These are phyloP conservation scores for human (Homo sapiens) DNA, from an alignment of 2,113 vertebrate species.

Conservation along the genomic window DNA sequence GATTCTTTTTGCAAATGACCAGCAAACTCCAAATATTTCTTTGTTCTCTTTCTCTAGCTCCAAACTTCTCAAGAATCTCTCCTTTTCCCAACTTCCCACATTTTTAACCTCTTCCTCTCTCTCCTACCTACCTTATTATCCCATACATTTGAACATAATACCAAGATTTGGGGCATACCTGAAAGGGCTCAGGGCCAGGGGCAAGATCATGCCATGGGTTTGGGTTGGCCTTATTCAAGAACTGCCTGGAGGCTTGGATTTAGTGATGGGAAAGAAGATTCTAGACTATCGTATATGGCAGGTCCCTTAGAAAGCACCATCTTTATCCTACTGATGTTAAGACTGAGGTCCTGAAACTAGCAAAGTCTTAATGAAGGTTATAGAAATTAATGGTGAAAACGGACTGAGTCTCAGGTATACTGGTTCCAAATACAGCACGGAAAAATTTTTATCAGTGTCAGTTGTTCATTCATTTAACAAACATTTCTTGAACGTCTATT, in stretches of 20 bases:
- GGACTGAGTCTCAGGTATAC: not conserved
- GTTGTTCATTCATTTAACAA: constrained; percentile 11
- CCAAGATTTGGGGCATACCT: not conserved
- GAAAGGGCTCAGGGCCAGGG: not conserved
- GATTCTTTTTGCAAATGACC: not conserved
- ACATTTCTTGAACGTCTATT: not conserved
- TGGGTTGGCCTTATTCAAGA: not conserved
- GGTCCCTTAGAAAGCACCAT: not conserved
- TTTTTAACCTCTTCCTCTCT: not conserved
- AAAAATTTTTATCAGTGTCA: not conserved
- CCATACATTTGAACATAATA: not conserved
- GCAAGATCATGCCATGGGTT: not conserved
- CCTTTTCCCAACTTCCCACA: not conserved
- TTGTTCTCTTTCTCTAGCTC: not conserved
- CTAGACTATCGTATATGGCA: not conserved
- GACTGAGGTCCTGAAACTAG: not conserved
- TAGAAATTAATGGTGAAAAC: not conserved
- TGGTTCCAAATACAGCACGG: not conserved
- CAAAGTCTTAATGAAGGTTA: not conserved
- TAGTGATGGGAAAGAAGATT: not conserved
- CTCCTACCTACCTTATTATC: not conserved
- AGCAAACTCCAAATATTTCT: not conserved
- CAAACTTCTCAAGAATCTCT: not conserved
- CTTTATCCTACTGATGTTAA: not conserved
- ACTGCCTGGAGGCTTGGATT: not conserved